Conservation (phyloP, 2,797 vertebrate species). For the Etheostoma nigrum region DNA sequence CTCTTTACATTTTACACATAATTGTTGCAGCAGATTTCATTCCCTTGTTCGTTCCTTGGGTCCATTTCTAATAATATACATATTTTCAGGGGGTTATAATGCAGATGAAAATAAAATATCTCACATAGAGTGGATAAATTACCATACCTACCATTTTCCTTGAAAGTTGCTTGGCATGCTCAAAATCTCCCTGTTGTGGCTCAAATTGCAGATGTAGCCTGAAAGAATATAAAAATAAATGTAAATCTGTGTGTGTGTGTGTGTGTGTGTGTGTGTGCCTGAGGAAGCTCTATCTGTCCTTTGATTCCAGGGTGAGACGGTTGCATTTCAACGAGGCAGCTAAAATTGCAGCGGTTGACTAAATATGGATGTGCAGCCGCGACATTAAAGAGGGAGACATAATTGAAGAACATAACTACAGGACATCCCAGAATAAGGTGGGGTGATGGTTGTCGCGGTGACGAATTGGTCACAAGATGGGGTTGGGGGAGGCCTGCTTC, state of each 20-base stretch:
- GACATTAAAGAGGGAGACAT: conserved; percentile 87
- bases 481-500: conserved; percentile 44
- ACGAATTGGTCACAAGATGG: conserved; percentile 78
- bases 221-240: conserved; percentile 82
- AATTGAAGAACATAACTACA: conserved; percentile 89
- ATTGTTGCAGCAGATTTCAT: conserved; percentile 62
- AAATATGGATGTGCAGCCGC: conserved; percentile 85
- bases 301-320: conserved; percentile 83
- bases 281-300: conserved; percentile 81
- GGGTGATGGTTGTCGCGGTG: conserved; percentile 76
- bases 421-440: conserved; percentile 83
- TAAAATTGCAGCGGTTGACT: conserved; percentile 87
- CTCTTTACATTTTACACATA: conserved; percentile 39
- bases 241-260: conserved; percentile 63
- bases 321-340: conserved; percentile 79
- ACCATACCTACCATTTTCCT: conserved; percentile 72
- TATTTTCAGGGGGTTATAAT: conserved; percentile 64
- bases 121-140: conserved; percentile 68
- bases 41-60: conserved; percentile 17
- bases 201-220: conserved; percentile 84
- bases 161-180: conserved; percentile 77
- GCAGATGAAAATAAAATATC: conserved; percentile 69
- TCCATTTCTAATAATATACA: conserved; percentile 57
- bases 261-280: conserved; percentile 46
- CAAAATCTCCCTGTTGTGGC: conserved; percentile 79